These are phyloP conservation scores for Hydroisotoma schaefferi DNA, from an alignment of 2,888 invertebrate species.

Conservation along the genomic window DNA sequence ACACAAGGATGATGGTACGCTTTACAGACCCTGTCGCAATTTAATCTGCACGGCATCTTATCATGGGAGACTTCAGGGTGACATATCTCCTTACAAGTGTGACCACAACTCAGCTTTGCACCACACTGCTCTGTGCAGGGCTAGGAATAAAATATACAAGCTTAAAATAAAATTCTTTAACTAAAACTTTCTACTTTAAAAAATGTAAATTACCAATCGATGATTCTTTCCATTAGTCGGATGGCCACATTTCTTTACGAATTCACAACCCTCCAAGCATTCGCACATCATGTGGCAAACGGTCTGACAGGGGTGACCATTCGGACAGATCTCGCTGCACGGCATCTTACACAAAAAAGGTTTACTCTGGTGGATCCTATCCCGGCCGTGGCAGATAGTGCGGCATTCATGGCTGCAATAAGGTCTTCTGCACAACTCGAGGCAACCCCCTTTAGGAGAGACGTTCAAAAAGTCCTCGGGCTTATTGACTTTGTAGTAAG, in stretches of 20 bases:
- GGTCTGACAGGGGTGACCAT: neutral
- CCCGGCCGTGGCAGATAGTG: neutral
- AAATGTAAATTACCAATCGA: too few relatives aligned
- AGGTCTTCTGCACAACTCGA: neutral
- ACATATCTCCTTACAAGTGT: neutral
- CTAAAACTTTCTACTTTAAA: too few relatives aligned
- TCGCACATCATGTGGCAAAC: neutral
- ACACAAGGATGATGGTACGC: neutral
- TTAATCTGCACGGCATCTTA: neutral
- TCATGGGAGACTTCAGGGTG: neutral
- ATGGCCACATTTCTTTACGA: slow-evolving; percentile 3
- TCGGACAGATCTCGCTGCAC: neutral
- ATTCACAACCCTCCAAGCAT: neutral
- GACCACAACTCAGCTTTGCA: neutral
- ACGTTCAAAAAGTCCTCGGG: neutral
- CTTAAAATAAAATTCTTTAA: too few relatives aligned
- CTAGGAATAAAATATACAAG: neutral
- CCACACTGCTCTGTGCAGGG: neutral
- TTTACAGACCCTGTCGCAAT: neutral
- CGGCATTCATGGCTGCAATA: neutral
- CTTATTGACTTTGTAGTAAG: neutral
- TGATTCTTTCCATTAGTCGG: neutral
- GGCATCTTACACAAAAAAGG: neutral
- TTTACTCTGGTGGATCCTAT: neutral
- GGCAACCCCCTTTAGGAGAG: slow-evolving; percentile 5